Conservation (phyloP, 2,113 vertebrate species). For the Dipodomys spectabilis region DNA sequence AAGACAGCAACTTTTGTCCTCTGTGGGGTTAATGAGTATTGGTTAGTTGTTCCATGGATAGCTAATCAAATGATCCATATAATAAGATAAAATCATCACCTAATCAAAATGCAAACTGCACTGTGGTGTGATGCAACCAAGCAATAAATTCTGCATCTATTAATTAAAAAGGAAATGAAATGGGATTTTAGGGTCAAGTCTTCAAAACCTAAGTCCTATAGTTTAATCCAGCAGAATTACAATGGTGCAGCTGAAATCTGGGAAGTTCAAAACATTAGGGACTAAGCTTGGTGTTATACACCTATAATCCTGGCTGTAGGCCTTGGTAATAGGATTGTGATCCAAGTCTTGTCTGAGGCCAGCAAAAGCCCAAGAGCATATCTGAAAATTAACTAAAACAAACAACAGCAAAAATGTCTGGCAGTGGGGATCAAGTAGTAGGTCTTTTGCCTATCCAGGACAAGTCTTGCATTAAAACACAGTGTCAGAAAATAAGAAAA, state of each 20-base stretch:
- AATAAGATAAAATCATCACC: constrained; percentile 76
- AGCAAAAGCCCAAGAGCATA: too few species aligned
- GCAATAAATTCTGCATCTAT: constrained; percentile 75
- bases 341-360: too few species aligned
- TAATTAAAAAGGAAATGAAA: constrained; percentile 76
- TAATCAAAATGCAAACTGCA: constrained; percentile 83
- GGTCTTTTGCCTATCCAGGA: too few species aligned
- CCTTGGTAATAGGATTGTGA: too few species aligned
- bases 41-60: constrained; percentile 62
- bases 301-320: background rate
- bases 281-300: too few species aligned
- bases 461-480: too few species aligned
- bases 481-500: too few species aligned
- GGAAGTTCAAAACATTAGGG: constrained; percentile 33
- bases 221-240: constrained; percentile 50
- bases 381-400: too few species aligned
- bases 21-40: constrained; percentile 63
- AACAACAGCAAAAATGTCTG: too few species aligned
- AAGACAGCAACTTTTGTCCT: constrained; percentile 50
- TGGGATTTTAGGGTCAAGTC: constrained; percentile 76
- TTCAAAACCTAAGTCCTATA: constrained; percentile 75
- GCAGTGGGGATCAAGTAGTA: too few species aligned
- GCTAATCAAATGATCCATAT: constrained; percentile 83
- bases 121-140: constrained; percentile 83
- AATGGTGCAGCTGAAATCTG: constrained; percentile 71